phyloP scores from a whole-genome alignment of 1,140 invertebrate genomes.

The Megalopta genalis region DNA sequence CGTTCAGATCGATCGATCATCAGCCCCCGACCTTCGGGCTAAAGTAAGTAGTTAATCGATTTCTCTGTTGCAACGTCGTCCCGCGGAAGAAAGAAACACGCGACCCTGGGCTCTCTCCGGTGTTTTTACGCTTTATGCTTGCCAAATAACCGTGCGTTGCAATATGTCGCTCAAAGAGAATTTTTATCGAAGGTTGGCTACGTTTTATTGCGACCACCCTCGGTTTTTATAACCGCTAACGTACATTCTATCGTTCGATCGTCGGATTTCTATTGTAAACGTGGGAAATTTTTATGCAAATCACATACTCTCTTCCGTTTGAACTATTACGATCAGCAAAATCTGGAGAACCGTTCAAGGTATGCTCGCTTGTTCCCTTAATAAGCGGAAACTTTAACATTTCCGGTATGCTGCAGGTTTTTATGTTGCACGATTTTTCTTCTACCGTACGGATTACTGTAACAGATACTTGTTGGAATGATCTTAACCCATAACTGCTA shows the following conservation, averaged over 20 bases:
- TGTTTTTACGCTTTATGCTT: constrained; percentile 36
- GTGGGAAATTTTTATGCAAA: neutral
- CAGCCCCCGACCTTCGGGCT: constrained; percentile 37
- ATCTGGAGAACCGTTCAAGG: too few species aligned
- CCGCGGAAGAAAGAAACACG: constrained; percentile 11
- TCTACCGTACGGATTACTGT: too few species aligned
- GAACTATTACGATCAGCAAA: too few species aligned
- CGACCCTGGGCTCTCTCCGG: constrained; percentile 9
- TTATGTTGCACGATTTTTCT: too few species aligned
- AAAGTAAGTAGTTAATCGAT: constrained; percentile 44
- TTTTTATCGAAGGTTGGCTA: constrained; percentile 22
- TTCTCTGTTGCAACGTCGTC: constrained; percentile 22
- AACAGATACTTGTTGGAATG: too few species aligned
- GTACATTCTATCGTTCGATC: neutral
- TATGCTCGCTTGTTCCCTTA: too few species aligned
- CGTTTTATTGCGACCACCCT: constrained; percentile 11
- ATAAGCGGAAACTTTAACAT: too few species aligned
- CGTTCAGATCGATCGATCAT: constrained; percentile 23
- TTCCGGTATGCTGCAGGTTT: too few species aligned
- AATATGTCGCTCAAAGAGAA: constrained; percentile 45
- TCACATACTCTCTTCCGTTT: too few species aligned
- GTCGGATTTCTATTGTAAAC: neutral
- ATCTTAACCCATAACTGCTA: too few species aligned
- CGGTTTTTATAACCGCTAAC: constrained; percentile 21
- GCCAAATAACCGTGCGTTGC: constrained; percentile 31